A percentile compares a stretch with the other conserved stretches of the same genome.
Evolutionary conservation across 1,140 invertebrate species (phyloP).

Genomic region (Drosophila pandora): DNA sequence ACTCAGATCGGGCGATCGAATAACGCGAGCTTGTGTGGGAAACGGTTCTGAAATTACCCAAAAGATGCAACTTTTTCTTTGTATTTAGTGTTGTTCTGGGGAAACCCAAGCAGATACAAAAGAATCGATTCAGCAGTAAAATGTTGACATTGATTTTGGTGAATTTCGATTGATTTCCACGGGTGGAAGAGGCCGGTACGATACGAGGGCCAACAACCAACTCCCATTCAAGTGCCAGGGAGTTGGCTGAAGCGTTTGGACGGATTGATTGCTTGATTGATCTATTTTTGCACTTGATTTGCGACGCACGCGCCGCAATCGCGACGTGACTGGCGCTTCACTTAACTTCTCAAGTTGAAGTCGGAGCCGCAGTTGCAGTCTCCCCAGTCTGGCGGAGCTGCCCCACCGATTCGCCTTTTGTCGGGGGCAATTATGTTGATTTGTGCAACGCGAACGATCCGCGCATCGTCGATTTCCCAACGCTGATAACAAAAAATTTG

Average conservation of each 20-base stretch:
- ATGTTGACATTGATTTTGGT: conserved; percentile 56
- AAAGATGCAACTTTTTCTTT: conserved; percentile 28
- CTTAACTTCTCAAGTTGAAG: conserved; percentile 40
- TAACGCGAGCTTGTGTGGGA: conserved; percentile 47
- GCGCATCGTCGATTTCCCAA: conserved; percentile 44
- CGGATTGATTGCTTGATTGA: conserved; percentile 82
- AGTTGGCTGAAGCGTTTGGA: conserved; percentile 45
- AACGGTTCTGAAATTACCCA: conserved; percentile 53
- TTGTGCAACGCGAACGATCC: conserved; percentile 55
- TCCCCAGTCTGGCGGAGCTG: conserved; percentile 3
- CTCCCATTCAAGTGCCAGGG: conserved; percentile 52
- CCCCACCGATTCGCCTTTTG: conserved; percentile 32
- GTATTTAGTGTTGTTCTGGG: conserved; percentile 44
- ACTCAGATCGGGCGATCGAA: conserved; percentile 36
- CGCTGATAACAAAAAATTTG: conserved; percentile 72
- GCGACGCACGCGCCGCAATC: conserved; percentile 74
- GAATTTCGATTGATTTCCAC: conserved; percentile 57
- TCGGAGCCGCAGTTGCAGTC: conserved; percentile 19
- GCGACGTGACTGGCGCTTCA: conserved; percentile 76
- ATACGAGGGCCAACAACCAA: conserved; percentile 3
- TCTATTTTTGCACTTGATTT: conserved; percentile 83
- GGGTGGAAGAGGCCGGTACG: conserved; percentile 18
- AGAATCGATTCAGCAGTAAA: conserved; percentile 58
- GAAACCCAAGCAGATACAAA: conserved; percentile 41
- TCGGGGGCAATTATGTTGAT: conserved; percentile 78